Conservation (phyloP, 1,140 invertebrate species). For the Apis laboriosa region DNA sequence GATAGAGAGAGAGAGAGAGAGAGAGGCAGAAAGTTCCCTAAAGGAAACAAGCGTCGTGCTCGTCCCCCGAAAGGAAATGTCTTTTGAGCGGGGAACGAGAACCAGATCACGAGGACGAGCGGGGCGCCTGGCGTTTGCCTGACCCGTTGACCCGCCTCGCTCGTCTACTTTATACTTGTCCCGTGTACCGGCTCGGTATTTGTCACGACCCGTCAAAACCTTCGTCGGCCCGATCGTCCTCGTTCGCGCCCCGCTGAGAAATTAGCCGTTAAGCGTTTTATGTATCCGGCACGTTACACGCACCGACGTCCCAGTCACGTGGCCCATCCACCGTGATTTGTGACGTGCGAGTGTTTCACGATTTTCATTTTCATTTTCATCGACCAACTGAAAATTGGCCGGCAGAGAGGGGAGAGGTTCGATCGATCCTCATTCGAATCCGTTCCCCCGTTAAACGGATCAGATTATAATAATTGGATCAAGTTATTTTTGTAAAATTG, state of each 20-base stretch:
- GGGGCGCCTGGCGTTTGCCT: slow-evolving; percentile 66
- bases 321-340: slow-evolving; percentile 38
- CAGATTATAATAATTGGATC: too few relatives aligned
- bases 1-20: slow-evolving; percentile 11
- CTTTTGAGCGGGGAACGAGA: slow-evolving; percentile 64
- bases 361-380: not conserved
- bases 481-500: too few relatives aligned
- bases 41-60: slow-evolving; percentile 61
- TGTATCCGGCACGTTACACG: slow-evolving; percentile 67
- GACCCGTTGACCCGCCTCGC: slow-evolving; percentile 57
- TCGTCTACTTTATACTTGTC: slow-evolving; percentile 27
- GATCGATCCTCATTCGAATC: too few relatives aligned
- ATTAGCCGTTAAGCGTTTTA: slow-evolving; percentile 73
- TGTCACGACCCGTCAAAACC: slow-evolving; percentile 69
- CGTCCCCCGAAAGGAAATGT: slow-evolving; percentile 66
- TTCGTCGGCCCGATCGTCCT: slow-evolving; percentile 47
- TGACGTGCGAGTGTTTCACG: slow-evolving; percentile 12
- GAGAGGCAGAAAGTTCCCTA: slow-evolving; percentile 24
- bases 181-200: slow-evolving; percentile 44
- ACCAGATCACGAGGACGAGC: slow-evolving; percentile 66
- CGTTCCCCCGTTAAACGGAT: too few relatives aligned
- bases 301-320: slow-evolving; percentile 51
- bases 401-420: too few relatives aligned
- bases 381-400: not conserved
- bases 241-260: slow-evolving; percentile 61